phyloP scores from a whole-genome alignment of 2,888 invertebrate species.

The Mesorhabditis sp. region DNA sequence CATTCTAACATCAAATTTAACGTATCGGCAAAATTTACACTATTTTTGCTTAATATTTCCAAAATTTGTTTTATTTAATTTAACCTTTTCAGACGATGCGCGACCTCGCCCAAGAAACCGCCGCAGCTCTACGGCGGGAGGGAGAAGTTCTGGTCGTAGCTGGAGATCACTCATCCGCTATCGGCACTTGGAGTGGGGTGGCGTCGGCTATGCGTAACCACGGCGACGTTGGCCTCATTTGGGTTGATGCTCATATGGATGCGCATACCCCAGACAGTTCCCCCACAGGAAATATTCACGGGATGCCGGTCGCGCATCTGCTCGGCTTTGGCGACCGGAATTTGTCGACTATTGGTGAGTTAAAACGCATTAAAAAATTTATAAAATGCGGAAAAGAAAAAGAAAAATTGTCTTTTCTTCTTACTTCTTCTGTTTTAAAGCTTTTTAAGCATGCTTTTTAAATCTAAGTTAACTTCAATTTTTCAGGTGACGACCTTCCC shows the following conservation, averaged over 20 bases:
- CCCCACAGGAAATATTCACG: slow-evolving; percentile 48
- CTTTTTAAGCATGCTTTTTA: too few relatives aligned
- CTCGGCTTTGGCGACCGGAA: slow-evolving; percentile 43
- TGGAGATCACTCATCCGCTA: slow-evolving; percentile 52
- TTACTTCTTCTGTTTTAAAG: too few relatives aligned
- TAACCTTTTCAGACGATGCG: slow-evolving; percentile 25
- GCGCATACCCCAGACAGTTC: slow-evolving; percentile 43
- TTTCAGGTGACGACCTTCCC: slow-evolving; percentile 28
- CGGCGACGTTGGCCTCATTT: slow-evolving; percentile 48
- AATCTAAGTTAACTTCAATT: not conserved
- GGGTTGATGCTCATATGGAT: slow-evolving; percentile 53
- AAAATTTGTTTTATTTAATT: not conserved
- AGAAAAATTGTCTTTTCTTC: too few relatives aligned
- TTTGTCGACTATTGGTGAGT: slow-evolving; percentile 22
- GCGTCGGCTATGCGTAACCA: slow-evolving; percentile 35
- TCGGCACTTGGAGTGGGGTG: slow-evolving; percentile 52
- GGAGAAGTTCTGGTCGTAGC: slow-evolving; percentile 44
- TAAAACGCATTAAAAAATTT: not conserved
- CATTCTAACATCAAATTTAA: not conserved
- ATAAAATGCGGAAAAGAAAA: too few relatives aligned
- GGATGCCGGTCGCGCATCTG: slow-evolving; percentile 52
- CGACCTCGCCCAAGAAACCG: slow-evolving; percentile 37
- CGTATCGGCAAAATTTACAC: not conserved
- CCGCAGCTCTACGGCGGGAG: slow-evolving; percentile 25
- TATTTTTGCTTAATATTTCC: not conserved